These are phyloP conservation scores for Xiphophorus couchianus DNA, from an alignment of 2,113 vertebrate species.

Conservation along the genomic window DNA sequence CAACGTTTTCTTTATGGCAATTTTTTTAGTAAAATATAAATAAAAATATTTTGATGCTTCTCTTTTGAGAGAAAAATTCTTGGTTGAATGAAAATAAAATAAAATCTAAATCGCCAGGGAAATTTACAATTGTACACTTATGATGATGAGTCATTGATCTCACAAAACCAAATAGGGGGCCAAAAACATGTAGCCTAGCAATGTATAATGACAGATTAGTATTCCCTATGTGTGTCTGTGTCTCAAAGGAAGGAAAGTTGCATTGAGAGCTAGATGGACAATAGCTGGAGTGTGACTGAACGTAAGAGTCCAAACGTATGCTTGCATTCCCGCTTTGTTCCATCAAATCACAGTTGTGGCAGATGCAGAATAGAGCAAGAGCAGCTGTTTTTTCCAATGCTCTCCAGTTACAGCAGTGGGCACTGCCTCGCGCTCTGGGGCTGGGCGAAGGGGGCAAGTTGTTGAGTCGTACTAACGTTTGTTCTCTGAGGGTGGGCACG, in stretches of 20 bases:
- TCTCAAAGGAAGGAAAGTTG: slow-evolving; percentile 6
- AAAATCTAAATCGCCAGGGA: neutral
- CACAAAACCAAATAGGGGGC: neutral
- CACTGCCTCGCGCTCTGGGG: slow-evolving; percentile 56
- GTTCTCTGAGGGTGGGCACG: slow-evolving; percentile 76
- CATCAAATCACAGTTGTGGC: slow-evolving; percentile 76
- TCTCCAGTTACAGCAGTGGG: slow-evolving; percentile 76
- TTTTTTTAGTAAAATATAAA: too few species aligned
- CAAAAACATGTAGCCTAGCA: neutral
- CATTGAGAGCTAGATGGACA: slow-evolving; percentile 38
- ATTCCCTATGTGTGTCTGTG: slow-evolving; percentile 4
- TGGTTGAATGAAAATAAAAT: neutral
- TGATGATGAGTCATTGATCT: neutral
- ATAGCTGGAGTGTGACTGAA: slow-evolving; percentile 65
- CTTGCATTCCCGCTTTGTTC: slow-evolving; percentile 80
- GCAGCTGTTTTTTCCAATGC: slow-evolving; percentile 75
- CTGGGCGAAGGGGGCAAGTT: slow-evolving; percentile 65
- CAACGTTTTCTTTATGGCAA: too few species aligned
- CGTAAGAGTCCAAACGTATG: slow-evolving; percentile 56
- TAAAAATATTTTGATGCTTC: too few species aligned
- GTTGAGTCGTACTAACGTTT: slow-evolving; percentile 65
- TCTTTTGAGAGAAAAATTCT: neutral
- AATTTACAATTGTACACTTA: neutral
- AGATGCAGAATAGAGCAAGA: slow-evolving; percentile 76
- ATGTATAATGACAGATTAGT: slow-evolving; percentile 17